phyloP scores from a whole-genome alignment of 2,797 vertebrate genomes.

The Amniataba percoides region DNA sequence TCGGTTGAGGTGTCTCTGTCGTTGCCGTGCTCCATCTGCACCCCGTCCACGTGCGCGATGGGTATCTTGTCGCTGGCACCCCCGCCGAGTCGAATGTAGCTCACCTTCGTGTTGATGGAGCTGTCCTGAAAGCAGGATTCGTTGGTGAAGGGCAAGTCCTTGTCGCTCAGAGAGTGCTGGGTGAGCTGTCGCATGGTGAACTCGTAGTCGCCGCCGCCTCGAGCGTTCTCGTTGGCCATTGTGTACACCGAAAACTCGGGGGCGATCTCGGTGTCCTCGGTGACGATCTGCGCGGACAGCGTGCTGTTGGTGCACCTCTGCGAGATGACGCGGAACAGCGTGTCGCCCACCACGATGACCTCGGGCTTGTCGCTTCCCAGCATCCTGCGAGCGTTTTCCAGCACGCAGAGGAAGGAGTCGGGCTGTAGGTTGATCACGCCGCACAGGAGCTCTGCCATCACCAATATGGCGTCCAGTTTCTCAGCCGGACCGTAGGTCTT shows the following conservation, averaged over 20 bases:
- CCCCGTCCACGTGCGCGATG: slow-evolving; percentile 15
- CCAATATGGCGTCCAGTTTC: neutral
- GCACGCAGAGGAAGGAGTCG: neutral
- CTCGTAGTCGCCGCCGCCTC: neutral
- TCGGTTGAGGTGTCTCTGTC: slow-evolving; percentile 11
- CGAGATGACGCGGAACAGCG: slow-evolving; percentile 20
- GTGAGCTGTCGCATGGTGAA: slow-evolving; percentile 30
- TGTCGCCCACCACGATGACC: slow-evolving; percentile 6
- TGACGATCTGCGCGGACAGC: neutral
- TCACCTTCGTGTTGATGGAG: neutral
- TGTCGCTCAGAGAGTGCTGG: neutral
- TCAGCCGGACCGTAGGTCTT: accelerated
- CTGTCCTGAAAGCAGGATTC: slow-evolving; percentile 9
- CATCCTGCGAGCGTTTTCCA: slow-evolving; percentile 21
- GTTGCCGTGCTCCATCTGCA: slow-evolving; percentile 32
- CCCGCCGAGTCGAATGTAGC: slow-evolving; percentile 24
- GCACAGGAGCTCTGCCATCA: slow-evolving; percentile 25
- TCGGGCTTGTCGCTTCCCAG: slow-evolving; percentile 14
- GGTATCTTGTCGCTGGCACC: neutral
- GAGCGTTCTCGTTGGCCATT: neutral
- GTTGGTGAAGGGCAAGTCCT: neutral
- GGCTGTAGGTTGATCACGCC: slow-evolving; percentile 27
- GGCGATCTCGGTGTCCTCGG: neutral
- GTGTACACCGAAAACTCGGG: slow-evolving; percentile 34
- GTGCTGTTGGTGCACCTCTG: neutral